Evolutionary conservation across 2,113 vertebrate species (phyloP), one percentile per base, ranked within the genome.

Genomic region (Ailurus styani): DNA sequence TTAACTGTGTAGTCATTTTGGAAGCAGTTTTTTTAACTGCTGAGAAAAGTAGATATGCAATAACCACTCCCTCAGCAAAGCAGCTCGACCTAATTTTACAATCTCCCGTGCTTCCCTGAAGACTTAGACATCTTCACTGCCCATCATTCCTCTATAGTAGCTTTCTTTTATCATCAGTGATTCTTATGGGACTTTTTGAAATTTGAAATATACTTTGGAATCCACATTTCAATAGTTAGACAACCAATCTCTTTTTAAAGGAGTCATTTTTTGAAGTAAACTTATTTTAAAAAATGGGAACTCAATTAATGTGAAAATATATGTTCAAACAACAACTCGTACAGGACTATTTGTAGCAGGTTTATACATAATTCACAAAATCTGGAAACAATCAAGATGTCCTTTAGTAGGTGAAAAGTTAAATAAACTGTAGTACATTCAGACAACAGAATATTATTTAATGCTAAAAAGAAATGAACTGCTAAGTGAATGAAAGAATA

Each of bases 121-220:
- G n/a, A 91, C 31, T 55, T 73, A 34, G 37, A 85, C 34, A 81
- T 23, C 62, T 54, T 47, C 29, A 91, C 57, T 18, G 55, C 7
- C 8, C 5, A 55, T 10, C 10, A 95, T 52, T 57, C 7, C 5
- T 98, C 23, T 91, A 45, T 20, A 7, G 75, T 93, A 98, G 55
- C 4, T 79, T 91, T 95, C 57, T 96, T 91, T 87, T 94, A 97
- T 95, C 40, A 70, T 92, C 85, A 91, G 31, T 96, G 90, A 98
- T 93, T 18, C 95, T 78, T 90, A 60, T 57, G 47, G 82, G 9
- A 64, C 17, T 97, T 93, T 96, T n/a, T 97, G 27, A n/a, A 79
- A 97, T 93, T 66, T 90, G 40, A 95, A 98, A 82, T 95, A 96
- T 8, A 90, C 79, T 97, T 96, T 64, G 90, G 93, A 97, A 95